Evolutionary conservation across 2,797 vertebrate species (phyloP), one percentile per base, ranked within the genome.

Genomic region (Sebastes hubbsi): DNA sequence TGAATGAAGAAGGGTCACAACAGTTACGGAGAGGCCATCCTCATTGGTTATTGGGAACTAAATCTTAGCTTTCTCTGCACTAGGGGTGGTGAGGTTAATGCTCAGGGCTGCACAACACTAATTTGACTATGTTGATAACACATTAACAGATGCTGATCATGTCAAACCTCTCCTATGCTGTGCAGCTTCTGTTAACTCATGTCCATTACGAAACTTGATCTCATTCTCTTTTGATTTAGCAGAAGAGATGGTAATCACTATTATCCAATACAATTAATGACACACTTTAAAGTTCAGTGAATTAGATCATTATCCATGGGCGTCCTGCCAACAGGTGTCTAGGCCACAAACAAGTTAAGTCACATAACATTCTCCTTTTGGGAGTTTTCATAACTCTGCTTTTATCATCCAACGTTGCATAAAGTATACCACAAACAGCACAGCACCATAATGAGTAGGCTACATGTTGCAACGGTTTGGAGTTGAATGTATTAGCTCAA

Each of bases 321-420:
- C 60, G 38, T 63, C 2, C 5, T 55, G 30, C 5, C 20, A 61
- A 64, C 55, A 72, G 6, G 9, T 72, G 14, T 59, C 64, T 22
- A 22, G 52, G 52, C n/a, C 52, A 54, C 52, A 54, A 89, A 78
- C 75, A 34, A n/a, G 78, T 87, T 81, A 3, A 67, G 52, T 79
- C 25, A 77, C 63, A 80, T 84, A 14, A 32, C 63, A 55, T 75
- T 58, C 20, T 63, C 4, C 29, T 27, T 72, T 25, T 0, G 0
- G 5, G 6, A 73, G 22, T 5, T 20, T 66, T 9, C 1, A 2
- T 0, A 5, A 7, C 13, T 18, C 52, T 56, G 22, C 36, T 42
- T 56, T 3, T 54, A 6, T 5, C 4, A 13, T 11, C 3, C 2
- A 2, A 18, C 8, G 4, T 32, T 55, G 4, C 20, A 59, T 78